Evolutionary conservation across 2,888 invertebrate genomes (phyloP), one percentile per base, ranked within the genome.

Genomic region (Lycocerus yunnanus): DNA sequence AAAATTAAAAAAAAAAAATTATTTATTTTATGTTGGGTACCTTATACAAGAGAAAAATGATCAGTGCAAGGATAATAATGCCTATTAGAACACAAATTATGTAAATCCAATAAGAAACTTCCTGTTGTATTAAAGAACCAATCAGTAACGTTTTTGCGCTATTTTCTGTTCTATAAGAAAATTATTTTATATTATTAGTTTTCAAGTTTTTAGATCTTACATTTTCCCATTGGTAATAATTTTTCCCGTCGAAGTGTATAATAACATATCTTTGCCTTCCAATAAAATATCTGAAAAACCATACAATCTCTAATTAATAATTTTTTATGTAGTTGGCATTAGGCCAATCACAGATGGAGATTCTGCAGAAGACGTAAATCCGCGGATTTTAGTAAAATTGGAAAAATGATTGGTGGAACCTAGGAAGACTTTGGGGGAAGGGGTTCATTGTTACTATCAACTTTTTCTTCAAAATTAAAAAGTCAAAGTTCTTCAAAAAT

Each of bases 31-130:
- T 4, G 2, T 4, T 20, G 5, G 81, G 82, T 81, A 88, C 89
- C 82, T 84, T 88, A 72, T 88, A 85, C 66, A 88, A 78, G 8
- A 81, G 81, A 27, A 83, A 84, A 1, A 86, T 82, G 9, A 88
- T 85, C 3, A 83, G 77, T 16, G 84, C 82, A 8, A 89, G 76
- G 1, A 88, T 72, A 1, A 87, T 9, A 0, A 88, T 43, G 0
- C 88, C 88, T 9, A 82, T 81, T 0, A 87, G 69, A 0, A 83
- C 79, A 2, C 87, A 86, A 0, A 86, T 82, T 27, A 88, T 83
- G 14, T 84, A 61, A 0, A 87, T 86, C 88, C 88, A 88, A 3
- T 87, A 76, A 0, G 87, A 86, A 0, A 83, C 81, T 0, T 83
- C 81, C 0, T 67, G 14, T 59, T 67, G 69, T 2, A 15, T 43